These are phyloP conservation scores for Drosophila kokeensis DNA, from an alignment of 2,888 invertebrate genomes.

Conservation along the genomic window DNA sequence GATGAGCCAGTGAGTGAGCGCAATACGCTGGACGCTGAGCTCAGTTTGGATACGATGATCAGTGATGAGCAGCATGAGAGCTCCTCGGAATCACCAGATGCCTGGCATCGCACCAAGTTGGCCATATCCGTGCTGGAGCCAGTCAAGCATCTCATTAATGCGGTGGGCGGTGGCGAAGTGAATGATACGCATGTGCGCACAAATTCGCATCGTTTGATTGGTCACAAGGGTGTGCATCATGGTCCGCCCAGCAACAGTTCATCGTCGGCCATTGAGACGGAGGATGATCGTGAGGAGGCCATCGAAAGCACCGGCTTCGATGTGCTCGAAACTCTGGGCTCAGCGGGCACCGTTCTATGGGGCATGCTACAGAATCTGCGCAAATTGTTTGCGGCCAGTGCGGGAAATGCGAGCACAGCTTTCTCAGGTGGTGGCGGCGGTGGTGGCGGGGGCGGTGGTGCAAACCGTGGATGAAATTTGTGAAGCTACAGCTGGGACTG, in stretches of 20 bases:
- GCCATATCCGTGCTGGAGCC: conserved; percentile 82
- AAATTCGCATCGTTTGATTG: conserved; percentile 72
- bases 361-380: conserved; percentile 80
- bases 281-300: conserved; percentile 82
- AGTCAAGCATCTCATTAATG: conserved; percentile 81
- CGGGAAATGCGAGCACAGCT: conserved; percentile 75
- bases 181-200: conserved; percentile 72
- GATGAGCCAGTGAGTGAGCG: conserved; percentile 61
- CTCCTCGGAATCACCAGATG: conserved; percentile 42
- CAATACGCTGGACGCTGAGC: conserved; percentile 71
- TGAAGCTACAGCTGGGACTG: conserved; percentile 4
- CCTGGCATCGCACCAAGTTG: conserved; percentile 78
- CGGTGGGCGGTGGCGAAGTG: conserved; percentile 79
- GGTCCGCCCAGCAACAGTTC: conserved; percentile 46
- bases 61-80: conserved; percentile 76
- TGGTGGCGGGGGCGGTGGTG: conserved; percentile 7
- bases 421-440: conserved; percentile 71
- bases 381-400: conserved; percentile 82
- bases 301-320: conserved; percentile 80
- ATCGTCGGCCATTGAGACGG: conserved; percentile 82
- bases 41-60: conserved; percentile 40
- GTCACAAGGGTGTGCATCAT: conserved; percentile 64
- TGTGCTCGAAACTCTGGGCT: conserved; percentile 81
- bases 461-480: conserved; percentile 22
- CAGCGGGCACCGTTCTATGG: conserved; percentile 76